Percentiles rank a stretch among this genome's conserved stretches.
phyloP scores from a whole-genome alignment of 2,888 invertebrate genomes.

The Anthrax anthrax region DNA sequence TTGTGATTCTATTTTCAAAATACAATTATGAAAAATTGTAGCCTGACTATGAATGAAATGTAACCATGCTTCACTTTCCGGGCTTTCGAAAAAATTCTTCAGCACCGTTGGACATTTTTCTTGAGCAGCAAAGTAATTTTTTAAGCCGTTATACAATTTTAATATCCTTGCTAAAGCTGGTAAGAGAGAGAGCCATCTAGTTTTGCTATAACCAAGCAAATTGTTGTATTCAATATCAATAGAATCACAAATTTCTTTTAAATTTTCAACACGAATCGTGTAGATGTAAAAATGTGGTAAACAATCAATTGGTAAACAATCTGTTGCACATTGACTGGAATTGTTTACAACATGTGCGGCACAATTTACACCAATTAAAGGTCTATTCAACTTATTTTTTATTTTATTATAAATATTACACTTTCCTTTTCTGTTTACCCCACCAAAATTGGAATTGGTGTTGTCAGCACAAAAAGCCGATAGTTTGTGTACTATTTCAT shows the following conservation, averaged over 20 bases:
- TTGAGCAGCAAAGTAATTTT: background rate
- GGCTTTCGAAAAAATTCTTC: background rate
- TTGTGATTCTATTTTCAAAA: background rate
- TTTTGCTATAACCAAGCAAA: background rate
- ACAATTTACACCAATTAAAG: background rate
- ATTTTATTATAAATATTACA: background rate
- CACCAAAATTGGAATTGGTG: background rate
- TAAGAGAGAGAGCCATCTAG: background rate
- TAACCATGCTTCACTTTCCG: background rate
- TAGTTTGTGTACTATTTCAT: background rate
- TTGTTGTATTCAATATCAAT: background rate
- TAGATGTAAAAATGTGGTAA: constrained; percentile 1
- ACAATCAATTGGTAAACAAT: background rate
- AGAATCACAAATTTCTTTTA: background rate
- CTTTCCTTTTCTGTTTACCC: background rate
- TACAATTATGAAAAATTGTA: background rate
- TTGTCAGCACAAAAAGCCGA: background rate
- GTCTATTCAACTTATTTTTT: background rate
- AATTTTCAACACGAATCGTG: background rate
- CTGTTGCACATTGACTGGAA: background rate
- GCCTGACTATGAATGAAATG: background rate
- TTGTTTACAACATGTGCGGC: background rate
- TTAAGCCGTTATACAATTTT: background rate
- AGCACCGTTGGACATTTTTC: background rate
- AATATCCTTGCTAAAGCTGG: background rate